Conservation (phyloP, 2,888 invertebrate species). For the Galeruca laticollis region DNA sequence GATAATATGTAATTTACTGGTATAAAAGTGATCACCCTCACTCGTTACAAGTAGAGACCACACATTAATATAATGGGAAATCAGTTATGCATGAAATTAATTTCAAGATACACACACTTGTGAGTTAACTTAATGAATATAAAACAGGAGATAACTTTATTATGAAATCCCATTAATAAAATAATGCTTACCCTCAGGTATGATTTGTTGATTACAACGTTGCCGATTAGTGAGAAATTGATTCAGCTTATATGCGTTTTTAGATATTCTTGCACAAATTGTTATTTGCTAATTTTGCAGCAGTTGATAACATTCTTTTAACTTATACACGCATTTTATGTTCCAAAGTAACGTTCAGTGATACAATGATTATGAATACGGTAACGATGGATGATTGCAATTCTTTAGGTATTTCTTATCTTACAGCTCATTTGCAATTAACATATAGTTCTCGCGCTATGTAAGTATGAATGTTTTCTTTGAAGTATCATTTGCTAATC, state of each 20-base stretch:
- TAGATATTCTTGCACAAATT: not conserved
- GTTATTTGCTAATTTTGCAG: not conserved
- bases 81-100: constrained; percentile 46
- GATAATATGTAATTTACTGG: constrained; percentile 3
- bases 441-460: no score
- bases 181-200: constrained; percentile 24
- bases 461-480: no score
- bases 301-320: not conserved
- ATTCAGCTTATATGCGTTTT: not conserved
- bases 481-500: no score
- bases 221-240: not conserved
- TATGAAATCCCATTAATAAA: constrained; percentile 41
- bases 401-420: no score
- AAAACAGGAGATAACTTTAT: constrained; percentile 47
- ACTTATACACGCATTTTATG: no score
- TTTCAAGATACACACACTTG: constrained; percentile 37
- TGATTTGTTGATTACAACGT: not conserved
- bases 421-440: no score
- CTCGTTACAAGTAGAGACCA: constrained; percentile 20
- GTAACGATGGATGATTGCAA: no score
- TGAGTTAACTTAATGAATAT: constrained; percentile 45
- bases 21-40: constrained; percentile 16
- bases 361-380: no score
- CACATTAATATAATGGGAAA: constrained; percentile 43
- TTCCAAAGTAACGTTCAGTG: no score